Percentiles rank a stretch among this genome's conserved stretches.
These are phyloP conservation scores for Drosophila prolongata DNA, from an alignment of 2,888 invertebrate genomes.

Conservation along the genomic window DNA sequence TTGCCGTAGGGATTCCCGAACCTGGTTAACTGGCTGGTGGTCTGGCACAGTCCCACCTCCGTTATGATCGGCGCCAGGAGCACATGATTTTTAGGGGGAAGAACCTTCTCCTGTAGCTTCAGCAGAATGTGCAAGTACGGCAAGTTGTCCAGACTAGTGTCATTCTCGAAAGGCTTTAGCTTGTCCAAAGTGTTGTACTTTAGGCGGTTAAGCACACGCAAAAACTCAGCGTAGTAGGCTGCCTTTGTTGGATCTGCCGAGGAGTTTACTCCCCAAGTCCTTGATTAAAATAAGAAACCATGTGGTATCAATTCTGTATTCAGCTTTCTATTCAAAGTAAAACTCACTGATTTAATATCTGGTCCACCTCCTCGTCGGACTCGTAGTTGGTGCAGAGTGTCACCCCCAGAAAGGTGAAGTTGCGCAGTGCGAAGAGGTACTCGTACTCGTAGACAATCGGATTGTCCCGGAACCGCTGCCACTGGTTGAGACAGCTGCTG, in stretches of 20 bases:
- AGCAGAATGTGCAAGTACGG: slow-evolving; percentile 62
- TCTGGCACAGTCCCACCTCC: slow-evolving; percentile 81
- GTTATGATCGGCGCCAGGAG: slow-evolving; percentile 74
- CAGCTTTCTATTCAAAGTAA: neutral
- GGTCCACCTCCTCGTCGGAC: slow-evolving; percentile 73
- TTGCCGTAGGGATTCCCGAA: slow-evolving; percentile 76
- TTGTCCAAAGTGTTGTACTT: slow-evolving; percentile 63
- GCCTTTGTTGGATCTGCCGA: slow-evolving; percentile 45
- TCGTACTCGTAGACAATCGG: slow-evolving; percentile 86
- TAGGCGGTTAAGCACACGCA: slow-evolving; percentile 63
- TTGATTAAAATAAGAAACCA: slow-evolving; percentile 6
- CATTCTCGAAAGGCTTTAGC: slow-evolving; percentile 69
- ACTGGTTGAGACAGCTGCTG: slow-evolving; percentile 74
- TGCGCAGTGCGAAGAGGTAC: slow-evolving; percentile 85
- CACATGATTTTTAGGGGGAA: slow-evolving; percentile 19
- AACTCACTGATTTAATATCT: slow-evolving; percentile 77
- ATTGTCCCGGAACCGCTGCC: slow-evolving; percentile 85
- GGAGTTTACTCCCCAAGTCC: slow-evolving; percentile 58
- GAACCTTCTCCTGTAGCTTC: slow-evolving; percentile 22
- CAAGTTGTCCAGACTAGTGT: slow-evolving; percentile 62
- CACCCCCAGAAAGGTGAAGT: slow-evolving; percentile 85
- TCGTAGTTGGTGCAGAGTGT: slow-evolving; percentile 85
- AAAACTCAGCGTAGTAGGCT: slow-evolving; percentile 72
- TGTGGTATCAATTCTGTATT: neutral
- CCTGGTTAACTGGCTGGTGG: slow-evolving; percentile 67